Evolutionary conservation across 1,140 invertebrate species (phyloP).

Genomic region (Drosophila serrata): DNA sequence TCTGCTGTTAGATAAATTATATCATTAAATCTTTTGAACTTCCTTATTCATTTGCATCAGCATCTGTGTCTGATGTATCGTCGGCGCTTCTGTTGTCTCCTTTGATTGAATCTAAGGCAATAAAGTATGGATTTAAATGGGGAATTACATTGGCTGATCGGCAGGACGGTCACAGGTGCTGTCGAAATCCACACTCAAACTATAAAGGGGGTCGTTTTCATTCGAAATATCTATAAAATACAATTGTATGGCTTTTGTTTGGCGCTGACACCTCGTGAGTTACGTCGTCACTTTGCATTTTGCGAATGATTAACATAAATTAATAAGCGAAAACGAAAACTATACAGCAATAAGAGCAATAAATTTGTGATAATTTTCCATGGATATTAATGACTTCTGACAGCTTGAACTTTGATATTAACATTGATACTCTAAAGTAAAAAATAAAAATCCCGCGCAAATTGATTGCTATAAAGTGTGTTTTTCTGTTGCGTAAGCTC

Average conservation of each 20-base stretch:
- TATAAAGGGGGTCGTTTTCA: neutral
- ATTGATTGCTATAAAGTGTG: constrained; percentile 25
- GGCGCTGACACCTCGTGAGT: constrained; percentile 47
- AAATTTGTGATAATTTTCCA: constrained; percentile 33
- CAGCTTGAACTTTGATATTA: constrained; percentile 47
- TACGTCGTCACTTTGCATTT: constrained; percentile 52
- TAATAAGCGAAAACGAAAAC: constrained; percentile 28
- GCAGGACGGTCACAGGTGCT: constrained; percentile 10
- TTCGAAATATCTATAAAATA: constrained; percentile 14
- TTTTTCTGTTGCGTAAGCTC: constrained; percentile 36
- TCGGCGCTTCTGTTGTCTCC: constrained; percentile 45
- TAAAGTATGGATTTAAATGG: constrained; percentile 48
- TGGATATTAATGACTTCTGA: constrained; percentile 67
- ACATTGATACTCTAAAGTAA: constrained; percentile 20
- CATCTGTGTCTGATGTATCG: constrained; percentile 23
- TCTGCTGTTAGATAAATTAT: constrained; percentile 52
- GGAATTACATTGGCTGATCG: constrained; percentile 32
- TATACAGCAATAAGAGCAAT: constrained; percentile 12
- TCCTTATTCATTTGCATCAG: constrained; percentile 60
- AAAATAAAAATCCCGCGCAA: constrained; percentile 8
- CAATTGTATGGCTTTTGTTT: constrained; percentile 56
- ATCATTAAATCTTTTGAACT: constrained; percentile 57
- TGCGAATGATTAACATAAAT: constrained; percentile 68
- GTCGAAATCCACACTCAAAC: constrained; percentile 5
- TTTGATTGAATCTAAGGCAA: constrained; percentile 58